phyloP scores from a whole-genome alignment of 2,888 invertebrate species.

The Andrena trimmerana region DNA sequence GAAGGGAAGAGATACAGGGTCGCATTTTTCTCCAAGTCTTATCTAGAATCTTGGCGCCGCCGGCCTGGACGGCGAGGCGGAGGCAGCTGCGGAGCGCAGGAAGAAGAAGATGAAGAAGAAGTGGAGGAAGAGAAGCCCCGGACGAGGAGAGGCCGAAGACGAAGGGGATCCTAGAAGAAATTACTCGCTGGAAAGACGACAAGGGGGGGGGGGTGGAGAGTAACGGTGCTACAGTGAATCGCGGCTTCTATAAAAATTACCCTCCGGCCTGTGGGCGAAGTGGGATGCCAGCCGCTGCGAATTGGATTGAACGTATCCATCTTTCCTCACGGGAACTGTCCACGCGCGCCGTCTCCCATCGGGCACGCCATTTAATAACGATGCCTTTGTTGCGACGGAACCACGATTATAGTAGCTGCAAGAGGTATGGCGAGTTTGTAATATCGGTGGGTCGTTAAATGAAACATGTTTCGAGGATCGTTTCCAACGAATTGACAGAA shows the following conservation, averaged over 20 bases:
- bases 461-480: too few species aligned
- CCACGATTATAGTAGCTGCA: constrained; percentile 53
- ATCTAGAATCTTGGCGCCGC: constrained; percentile 66
- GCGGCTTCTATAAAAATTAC: constrained; percentile 65
- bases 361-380: constrained; percentile 70
- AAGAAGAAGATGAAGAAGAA: constrained; percentile 11
- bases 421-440: too few species aligned
- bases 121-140: neutral
- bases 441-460: too few species aligned
- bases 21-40: constrained; percentile 65
- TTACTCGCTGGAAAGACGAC: constrained; percentile 38
- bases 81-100: neutral
- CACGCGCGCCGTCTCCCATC: constrained; percentile 46
- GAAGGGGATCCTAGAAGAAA: constrained; percentile 49
- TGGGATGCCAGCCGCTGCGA: constrained; percentile 19
- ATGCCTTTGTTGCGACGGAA: constrained; percentile 74
- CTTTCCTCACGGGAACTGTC: constrained; percentile 59
- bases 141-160: constrained; percentile 12
- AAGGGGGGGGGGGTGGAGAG: constrained; percentile 14
- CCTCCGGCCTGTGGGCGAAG: constrained; percentile 37
- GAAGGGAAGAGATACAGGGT: constrained; percentile 53
- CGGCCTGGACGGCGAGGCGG: constrained; percentile 13
- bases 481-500: too few species aligned
- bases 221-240: constrained; percentile 45
- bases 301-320: constrained; percentile 65